These are phyloP conservation scores for Karalla daura DNA, from an alignment of 2,797 vertebrate species.

Conservation along the genomic window DNA sequence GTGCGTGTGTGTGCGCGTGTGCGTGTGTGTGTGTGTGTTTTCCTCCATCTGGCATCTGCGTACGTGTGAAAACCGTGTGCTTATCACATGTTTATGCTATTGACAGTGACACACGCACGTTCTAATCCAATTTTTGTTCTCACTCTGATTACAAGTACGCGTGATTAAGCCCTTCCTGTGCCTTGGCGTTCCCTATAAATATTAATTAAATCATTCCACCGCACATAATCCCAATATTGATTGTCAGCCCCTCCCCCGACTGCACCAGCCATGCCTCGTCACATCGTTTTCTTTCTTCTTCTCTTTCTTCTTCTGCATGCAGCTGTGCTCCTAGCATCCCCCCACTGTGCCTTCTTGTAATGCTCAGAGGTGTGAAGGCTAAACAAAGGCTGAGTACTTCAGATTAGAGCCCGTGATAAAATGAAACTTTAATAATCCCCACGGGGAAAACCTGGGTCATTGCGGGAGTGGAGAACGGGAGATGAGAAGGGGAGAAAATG, in stretches of 20 bases:
- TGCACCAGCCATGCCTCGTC: neutral
- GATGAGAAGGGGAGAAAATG: constrained; percentile 38
- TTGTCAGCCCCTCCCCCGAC: neutral
- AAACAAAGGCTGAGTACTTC: constrained; percentile 52
- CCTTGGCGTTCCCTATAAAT: constrained; percentile 46
- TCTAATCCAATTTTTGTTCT: constrained; percentile 49
- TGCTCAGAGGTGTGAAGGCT: constrained; percentile 35
- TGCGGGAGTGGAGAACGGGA: constrained; percentile 24
- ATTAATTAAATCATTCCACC: constrained; percentile 48
- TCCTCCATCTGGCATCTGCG: too few relatives aligned
- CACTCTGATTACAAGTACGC: constrained; percentile 26
- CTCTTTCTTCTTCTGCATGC: too few relatives aligned
- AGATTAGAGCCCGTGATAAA: constrained; percentile 63
- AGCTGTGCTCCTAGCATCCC: neutral
- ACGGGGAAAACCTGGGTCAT: constrained; percentile 57
- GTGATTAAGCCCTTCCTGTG: constrained; percentile 32
- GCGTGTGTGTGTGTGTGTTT: neutral
- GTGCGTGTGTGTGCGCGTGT: neutral
- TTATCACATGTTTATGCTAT: neutral
- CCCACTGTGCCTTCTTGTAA: neutral
- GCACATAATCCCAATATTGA: constrained; percentile 46
- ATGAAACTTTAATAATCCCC: constrained; percentile 66
- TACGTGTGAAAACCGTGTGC: neutral
- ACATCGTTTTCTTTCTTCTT: constrained; percentile 14
- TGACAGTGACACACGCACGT: constrained; percentile 18